Conservation (phyloP, 2,888 invertebrate species). For the Acleris literana region DNA sequence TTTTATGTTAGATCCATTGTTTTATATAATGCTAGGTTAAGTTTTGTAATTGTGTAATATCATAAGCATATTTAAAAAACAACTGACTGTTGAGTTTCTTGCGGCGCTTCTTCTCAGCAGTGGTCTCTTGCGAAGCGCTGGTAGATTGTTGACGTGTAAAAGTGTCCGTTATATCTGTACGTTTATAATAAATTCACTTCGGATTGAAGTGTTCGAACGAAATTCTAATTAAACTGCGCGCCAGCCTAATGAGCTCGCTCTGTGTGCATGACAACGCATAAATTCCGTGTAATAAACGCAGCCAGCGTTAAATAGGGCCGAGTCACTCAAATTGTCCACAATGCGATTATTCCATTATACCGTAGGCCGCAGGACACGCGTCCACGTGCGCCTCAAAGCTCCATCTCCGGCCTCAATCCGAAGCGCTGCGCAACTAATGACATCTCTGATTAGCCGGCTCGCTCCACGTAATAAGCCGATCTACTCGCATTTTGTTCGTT, state of each 20-base stretch:
- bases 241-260: constrained; percentile 71
- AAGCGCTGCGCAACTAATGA: constrained; percentile 27
- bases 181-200: constrained; percentile 17
- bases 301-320: constrained; percentile 72
- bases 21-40: no score
- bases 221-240: constrained; percentile 74
- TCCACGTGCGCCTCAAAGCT: constrained; percentile 27
- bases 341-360: constrained; percentile 80
- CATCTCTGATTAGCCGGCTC: constrained; percentile 28
- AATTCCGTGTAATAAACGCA: constrained; percentile 78
- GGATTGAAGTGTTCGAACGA: constrained; percentile 53
- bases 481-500: constrained; percentile 11
- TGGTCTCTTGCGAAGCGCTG: no score
- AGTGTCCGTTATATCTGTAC: no score
- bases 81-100: no score
- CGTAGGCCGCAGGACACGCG: constrained; percentile 55
- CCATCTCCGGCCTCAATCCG: constrained; percentile 16
- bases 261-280: constrained; percentile 76
- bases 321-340: constrained; percentile 79
- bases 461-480: constrained; percentile 19
- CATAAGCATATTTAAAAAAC: no score
- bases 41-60: no score
- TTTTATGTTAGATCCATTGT: no score
- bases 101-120: no score
- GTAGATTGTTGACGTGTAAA: no score